Evolutionary conservation across 2,888 invertebrate species (phyloP), one percentile per base, ranked within the genome.

Genomic region (Strigamia maritima): DNA sequence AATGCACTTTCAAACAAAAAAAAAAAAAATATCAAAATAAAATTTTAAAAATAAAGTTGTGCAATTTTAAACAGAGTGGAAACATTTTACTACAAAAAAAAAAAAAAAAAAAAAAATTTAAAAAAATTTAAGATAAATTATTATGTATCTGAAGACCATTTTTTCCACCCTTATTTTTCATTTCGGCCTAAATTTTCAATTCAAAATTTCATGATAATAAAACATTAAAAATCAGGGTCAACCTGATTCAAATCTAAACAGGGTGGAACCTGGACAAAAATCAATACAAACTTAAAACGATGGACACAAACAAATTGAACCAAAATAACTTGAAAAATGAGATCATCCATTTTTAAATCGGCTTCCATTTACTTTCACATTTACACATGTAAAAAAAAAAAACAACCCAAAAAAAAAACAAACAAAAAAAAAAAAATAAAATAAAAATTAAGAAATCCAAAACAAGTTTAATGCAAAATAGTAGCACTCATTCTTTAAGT

Each of bases 211-310:
- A 70, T 70, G 70, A 70, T 70, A 70, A 70, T 70, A 70, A 70
- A 70, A 70, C 70, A 70, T 70, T 70, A 70, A 70, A 70, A 70
- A 70, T 70, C 70, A 70, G 70, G 70, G 70, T 70, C 70, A 70
- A 70, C 70, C 70, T 70, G 70, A 70, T 70, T 70, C 70, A 70
- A 70, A 70, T 70, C 70, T 70, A 70, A 70, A 70, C 70, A 28
- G 70, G 70, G 70, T 70, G 70, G 70, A 70, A 70, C 70, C 70
- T 70, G 28, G 70, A n/a, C 70, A 26, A 70, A 70, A 70, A 70
- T 70, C 70, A 70, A 70, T 70, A 70, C 70, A 70, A 70, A 70
- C 70, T 70, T 70, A 70, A 70, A 70, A 70, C 70, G 70, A 70
- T 70, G 70, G 70, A 70, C 70, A 70, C 70, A 70, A 70, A 70